Conservation (phyloP, 2,797 vertebrate genomes). For the Jordanella pulchra region DNA sequence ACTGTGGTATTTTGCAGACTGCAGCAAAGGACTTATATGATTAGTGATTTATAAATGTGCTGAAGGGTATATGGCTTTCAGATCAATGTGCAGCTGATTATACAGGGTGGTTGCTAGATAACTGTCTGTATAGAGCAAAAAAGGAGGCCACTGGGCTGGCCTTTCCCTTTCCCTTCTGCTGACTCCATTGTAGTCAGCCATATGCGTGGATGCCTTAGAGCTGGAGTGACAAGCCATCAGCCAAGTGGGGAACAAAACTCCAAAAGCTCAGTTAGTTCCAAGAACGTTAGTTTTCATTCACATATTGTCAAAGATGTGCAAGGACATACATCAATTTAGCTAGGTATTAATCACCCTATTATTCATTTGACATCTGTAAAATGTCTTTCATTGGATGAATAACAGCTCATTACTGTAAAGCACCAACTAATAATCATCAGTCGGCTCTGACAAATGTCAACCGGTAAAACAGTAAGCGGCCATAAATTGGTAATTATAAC, state of each 20-base stretch:
- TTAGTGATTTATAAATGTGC: slow-evolving; percentile 66
- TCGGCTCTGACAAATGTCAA: slow-evolving; percentile 46
- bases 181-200: slow-evolving; percentile 66
- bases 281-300: slow-evolving; percentile 56
- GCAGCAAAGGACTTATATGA: slow-evolving; percentile 32
- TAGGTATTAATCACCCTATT: slow-evolving; percentile 39
- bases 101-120: slow-evolving; percentile 62
- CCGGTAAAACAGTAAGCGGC: slow-evolving; percentile 11
- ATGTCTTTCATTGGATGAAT: slow-evolving; percentile 34
- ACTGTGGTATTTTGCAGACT: slow-evolving; percentile 28
- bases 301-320: slow-evolving; percentile 20
- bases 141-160: slow-evolving; percentile 66
- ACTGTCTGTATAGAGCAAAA: slow-evolving; percentile 62
- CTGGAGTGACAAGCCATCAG: slow-evolving; percentile 61
- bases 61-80: slow-evolving; percentile 47
- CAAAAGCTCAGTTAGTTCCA: slow-evolving; percentile 13
- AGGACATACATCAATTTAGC: slow-evolving; percentile 27
- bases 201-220: slow-evolving; percentile 59
- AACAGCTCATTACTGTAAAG: slow-evolving; percentile 30
- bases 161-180: slow-evolving; percentile 72
- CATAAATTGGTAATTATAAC: slow-evolving; percentile 47
- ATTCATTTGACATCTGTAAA: slow-evolving; percentile 45
- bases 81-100: slow-evolving; percentile 73
- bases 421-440: slow-evolving; percentile 37
- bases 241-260: slow-evolving; percentile 44